Evolutionary conservation across 2,888 invertebrate genomes (phyloP), one percentile per base, ranked within the genome.

Genomic region (Leptinotarsa rubiginosa): DNA sequence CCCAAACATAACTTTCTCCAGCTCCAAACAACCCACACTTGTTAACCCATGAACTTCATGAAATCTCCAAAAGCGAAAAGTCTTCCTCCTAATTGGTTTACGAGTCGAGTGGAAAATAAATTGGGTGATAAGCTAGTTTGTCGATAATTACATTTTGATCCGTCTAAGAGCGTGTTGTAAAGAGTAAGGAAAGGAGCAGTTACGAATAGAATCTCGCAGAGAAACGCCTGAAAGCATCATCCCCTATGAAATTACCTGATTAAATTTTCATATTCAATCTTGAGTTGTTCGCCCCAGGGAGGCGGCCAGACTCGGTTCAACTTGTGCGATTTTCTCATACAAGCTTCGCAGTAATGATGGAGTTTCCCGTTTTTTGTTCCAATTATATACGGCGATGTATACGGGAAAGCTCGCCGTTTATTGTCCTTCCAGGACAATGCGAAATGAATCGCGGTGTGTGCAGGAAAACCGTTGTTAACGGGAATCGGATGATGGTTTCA

Each of bases 261-360:
- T 92, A 92, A 92, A 92, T 91, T 93, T 93, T 93, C 92, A 93
- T 92, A 92, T 92, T 93, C 92, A 93, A 93, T 93, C 92, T 92
- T 91, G 91, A 90, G 89, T 90, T 91, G 91, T 91, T 91, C 91
- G 90, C 91, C 89, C 89, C 87, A 88, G 90, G 90, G 90, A 90
- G 86, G 82, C 79, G 82, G 81, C 83, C 80, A 80, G 81, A 81
- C 83, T 81, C 84, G 77, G 79, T 76, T 81, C 79, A 78, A 80
- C 78, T 81, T 79, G 80, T 78, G 77, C 78, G 78, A 79, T 77
- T 81, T 81, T 79, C 77, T 78, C 77, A 70, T 77, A 73, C 78
- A 64, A 68, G 75, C 69, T 75, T 66, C 22, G 67, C 76, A 70
- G 72, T 76, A 74, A 76, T 75, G 69, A 75, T 75, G 75, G 70